Percentiles rank a stretch among this genome's conserved stretches.
phyloP scores from a whole-genome alignment of 2,888 invertebrate species.

The Rhamphomyia laevipes region DNA sequence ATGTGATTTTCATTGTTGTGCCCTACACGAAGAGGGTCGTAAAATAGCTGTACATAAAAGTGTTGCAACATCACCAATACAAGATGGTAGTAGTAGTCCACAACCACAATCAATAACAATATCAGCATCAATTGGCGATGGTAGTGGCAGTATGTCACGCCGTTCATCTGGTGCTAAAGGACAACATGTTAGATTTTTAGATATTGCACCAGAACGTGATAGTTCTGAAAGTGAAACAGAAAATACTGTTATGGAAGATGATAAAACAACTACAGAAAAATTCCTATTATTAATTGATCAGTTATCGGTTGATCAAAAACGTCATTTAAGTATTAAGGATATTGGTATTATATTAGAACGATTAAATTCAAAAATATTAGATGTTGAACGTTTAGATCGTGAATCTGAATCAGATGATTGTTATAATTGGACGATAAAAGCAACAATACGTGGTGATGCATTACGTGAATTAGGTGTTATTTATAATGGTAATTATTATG shows the following conservation, averaged over 20 bases:
- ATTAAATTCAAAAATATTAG: slow-evolving; percentile 83
- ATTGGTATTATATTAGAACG: slow-evolving; percentile 89
- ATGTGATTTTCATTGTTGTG: slow-evolving; percentile 94
- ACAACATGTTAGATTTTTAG: slow-evolving; percentile 77
- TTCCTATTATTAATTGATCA: slow-evolving; percentile 88
- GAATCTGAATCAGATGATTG: slow-evolving; percentile 89
- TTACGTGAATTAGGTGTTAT: slow-evolving; percentile 84
- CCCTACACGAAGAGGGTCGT: slow-evolving; percentile 84
- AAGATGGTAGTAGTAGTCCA: slow-evolving; percentile 59
- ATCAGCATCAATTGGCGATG: slow-evolving; percentile 29
- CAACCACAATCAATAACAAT: slow-evolving; percentile 44
- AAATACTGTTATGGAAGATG: slow-evolving; percentile 86
- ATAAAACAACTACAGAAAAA: slow-evolving; percentile 79
- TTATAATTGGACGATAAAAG: slow-evolving; percentile 95
- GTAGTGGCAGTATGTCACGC: slow-evolving; percentile 32
- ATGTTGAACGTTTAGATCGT: slow-evolving; percentile 83
- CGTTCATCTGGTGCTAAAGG: slow-evolving; percentile 49
- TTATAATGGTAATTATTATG: slow-evolving; percentile 91
- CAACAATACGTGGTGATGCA: slow-evolving; percentile 84
- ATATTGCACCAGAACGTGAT: slow-evolving; percentile 65
- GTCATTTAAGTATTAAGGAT: slow-evolving; percentile 86
- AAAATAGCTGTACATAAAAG: slow-evolving; percentile 86
- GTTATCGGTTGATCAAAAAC: slow-evolving; percentile 82
- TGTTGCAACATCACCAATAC: slow-evolving; percentile 86
- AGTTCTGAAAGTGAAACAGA: slow-evolving; percentile 89